Evolutionary conservation across 2,888 invertebrate genomes (phyloP), one percentile per base, ranked within the genome.

Genomic region (Adineta ricciae): DNA sequence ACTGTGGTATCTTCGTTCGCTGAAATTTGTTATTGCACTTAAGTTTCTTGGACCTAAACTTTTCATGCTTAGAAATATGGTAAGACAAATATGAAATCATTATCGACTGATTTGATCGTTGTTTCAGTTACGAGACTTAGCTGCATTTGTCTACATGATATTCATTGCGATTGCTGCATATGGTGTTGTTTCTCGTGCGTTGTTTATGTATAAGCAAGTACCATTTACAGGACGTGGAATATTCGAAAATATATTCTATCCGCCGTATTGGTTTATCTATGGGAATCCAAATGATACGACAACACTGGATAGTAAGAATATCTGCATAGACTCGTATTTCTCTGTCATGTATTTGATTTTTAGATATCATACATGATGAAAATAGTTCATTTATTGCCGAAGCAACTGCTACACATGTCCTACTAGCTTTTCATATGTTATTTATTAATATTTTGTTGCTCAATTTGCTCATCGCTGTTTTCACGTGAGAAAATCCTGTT

Each of bases 21-120:
- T 78, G 2, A 78, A 78, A 41, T 78, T 78, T 14, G n/a, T 78
- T 5, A 41, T 78, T 21, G 78, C 41, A 9, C 19, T 78, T 4
- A 41, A 78, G n/a, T 38, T 24, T n/a, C 24, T 41, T 24, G 78
- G 78, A 36, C 78, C 78, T 0, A 78, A 78, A 41, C 78, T 78
- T 2, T 78, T 78, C 9, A 78, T 78, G 78, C 24, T 78, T 1
- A 41, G n/a, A 78, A 78, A 78, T 78, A 78, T 78, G 78, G 78
- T 78, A 41, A 41, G 24, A 8, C 24, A 16, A 1, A 24, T 9
- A 36, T 41, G 0, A 9, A n/a, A 24, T 24, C 5, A 5, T 7
- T 19, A 38, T 78, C 41, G n/a, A n/a, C 2, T 21, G 38, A 21
- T 21, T 41, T 2, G 27, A 64, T 64, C n/a, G 14, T 9, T 2